Evolutionary conservation across 2,888 invertebrate genomes (phyloP), one percentile per base, ranked within the genome.

Genomic region (Axea sp.): DNA sequence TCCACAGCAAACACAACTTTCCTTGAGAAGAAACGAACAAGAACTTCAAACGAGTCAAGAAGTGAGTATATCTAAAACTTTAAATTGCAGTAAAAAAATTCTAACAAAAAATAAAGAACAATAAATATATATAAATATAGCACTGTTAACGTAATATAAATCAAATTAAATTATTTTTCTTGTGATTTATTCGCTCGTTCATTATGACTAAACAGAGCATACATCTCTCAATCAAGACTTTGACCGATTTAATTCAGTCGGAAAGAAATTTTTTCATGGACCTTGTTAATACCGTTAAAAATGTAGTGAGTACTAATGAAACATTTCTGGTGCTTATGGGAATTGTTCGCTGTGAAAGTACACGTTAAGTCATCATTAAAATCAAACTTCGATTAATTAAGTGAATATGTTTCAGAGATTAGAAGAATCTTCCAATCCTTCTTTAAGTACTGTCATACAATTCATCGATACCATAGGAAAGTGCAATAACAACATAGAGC

Each of bases 171-270:
- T 47, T 39, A 37, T 39, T 45, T n/a, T 45, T 62, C 19, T 55
- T 73, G 22, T 35, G 37, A 55, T 57, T 35, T 47, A 47, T 60
- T 41, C 12, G 19, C 41, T 65, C 17, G 11, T 37, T 55, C 33
- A 24, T 35, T 37, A 22, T 12, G 22, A 30, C 28, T 60, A 45
- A 69, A 41, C 43, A 84, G 84, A 80, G 72, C 57, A 53, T 78
- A 49, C 75, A 78, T 30, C 78, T 81, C 30, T 53, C 80, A 3
- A 80, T 83, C 28, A 83, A 81, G 76, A 73, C 59, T 7, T 57
- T 83, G 22, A 79, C 83, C 76, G 79, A 78, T 26, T 59, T 76
- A n/a, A 78, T 83, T 73, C 78, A 76, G 30, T 73, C 77, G 53
- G 78, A 80, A 49, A 80, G 80, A 76, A 47, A 12, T 68, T 76